Percentiles rank a stretch among this genome's conserved stretches.
Evolutionary conservation across 1,140 invertebrate genomes (phyloP).

Genomic region (Melitaea cinxia): DNA sequence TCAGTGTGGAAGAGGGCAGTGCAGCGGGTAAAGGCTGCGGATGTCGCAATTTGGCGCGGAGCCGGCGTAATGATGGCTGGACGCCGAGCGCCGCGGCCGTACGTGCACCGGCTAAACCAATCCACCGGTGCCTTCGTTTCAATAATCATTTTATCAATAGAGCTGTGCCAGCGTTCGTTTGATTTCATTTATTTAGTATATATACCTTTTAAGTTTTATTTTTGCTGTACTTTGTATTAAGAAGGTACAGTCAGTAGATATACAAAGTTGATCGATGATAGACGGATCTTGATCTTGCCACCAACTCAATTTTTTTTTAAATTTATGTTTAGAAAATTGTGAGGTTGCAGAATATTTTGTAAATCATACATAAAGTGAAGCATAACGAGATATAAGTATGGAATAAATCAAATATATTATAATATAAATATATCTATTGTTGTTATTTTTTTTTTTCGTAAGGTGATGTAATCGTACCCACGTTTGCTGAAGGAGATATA

Average conservation of each 20-base stretch:
- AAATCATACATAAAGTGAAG: too few relatives aligned
- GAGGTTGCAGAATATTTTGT: too few relatives aligned
- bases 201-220: constrained; percentile 5
- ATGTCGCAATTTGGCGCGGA: constrained; percentile 71
- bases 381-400: too few relatives aligned
- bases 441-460: too few relatives aligned
- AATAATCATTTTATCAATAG: constrained; percentile 40
- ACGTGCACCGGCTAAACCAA: constrained; percentile 55
- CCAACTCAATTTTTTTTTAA: too few relatives aligned
- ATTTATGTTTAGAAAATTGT: too few relatives aligned
- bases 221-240: neutral
- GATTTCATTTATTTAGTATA: constrained; percentile 8
- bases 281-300: too few relatives aligned
- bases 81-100: constrained; percentile 48
- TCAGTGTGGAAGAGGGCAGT: constrained; percentile 25
- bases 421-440: too few relatives aligned
- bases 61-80: constrained; percentile 65
- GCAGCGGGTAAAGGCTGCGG: constrained; percentile 55
- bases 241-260: neutral
- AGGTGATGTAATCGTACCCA: too few relatives aligned
- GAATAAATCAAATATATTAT: too few relatives aligned
- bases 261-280: too few relatives aligned
- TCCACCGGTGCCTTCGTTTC: constrained; percentile 34
- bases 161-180: constrained; percentile 28
- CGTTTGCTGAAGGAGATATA: too few relatives aligned